These are phyloP conservation scores for Aphidius colemani DNA, from an alignment of 2,888 invertebrate genomes.

Conservation along the genomic window DNA sequence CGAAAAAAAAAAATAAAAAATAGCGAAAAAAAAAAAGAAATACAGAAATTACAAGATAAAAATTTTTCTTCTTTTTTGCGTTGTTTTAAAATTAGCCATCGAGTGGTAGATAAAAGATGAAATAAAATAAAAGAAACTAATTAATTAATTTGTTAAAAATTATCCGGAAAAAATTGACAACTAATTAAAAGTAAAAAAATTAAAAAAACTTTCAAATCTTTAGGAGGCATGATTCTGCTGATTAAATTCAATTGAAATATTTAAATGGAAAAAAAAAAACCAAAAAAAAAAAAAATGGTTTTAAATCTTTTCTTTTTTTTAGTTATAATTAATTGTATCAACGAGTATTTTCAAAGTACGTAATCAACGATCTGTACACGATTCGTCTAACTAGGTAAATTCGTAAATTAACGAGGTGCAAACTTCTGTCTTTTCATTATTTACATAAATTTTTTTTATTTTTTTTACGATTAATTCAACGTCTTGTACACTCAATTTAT, in stretches of 20 bases:
- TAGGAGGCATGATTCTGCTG: neutral
- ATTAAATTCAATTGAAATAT: conserved; percentile 42
- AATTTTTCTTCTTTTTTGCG: no score
- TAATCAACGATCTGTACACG: conserved; percentile 51
- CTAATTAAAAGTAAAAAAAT: conserved; percentile 33
- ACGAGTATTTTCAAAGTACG: conserved; percentile 38
- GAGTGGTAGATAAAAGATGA: no score
- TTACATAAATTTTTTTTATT: conserved; percentile 10
- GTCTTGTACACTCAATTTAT: no score
- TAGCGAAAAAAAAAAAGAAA: no score
- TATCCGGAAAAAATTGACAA: conserved; percentile 39
- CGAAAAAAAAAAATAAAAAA: no score
- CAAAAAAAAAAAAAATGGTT: no score
- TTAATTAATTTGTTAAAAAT: conserved; percentile 32
- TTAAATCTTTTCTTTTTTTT: conserved; percentile 19
- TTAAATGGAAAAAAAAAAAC: conserved; percentile 10
- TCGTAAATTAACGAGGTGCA: conserved; percentile 53
- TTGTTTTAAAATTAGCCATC: no score
- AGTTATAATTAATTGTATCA: conserved; percentile 57
- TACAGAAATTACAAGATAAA: no score
- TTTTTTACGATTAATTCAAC: conserved; percentile 7
- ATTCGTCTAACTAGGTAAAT: conserved; percentile 58
- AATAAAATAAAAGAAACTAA: conserved; percentile 17
- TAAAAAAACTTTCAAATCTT: no score
- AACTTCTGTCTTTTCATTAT: conserved; percentile 1